A percentile compares a stretch with the other conserved stretches of the same genome.
These are phyloP conservation scores for Spheniscus mendiculus DNA, from an alignment of 2,113 vertebrate genomes.

Conservation along the genomic window DNA sequence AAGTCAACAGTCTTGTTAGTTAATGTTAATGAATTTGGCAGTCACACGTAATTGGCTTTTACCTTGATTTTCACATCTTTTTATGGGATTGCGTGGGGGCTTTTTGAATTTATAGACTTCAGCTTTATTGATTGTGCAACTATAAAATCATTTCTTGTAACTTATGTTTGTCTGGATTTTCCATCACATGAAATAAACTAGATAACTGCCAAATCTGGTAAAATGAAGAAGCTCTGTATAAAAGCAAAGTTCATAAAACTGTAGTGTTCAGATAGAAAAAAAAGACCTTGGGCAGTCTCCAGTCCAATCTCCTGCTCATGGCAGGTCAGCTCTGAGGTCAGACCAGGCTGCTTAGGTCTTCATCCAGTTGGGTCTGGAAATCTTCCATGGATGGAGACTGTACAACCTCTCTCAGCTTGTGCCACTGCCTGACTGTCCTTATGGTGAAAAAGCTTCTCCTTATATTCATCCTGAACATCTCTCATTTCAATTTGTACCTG, in stretches of 20 bases:
- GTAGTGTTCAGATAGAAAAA: not conserved
- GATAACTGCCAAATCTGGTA: not conserved
- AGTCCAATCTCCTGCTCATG: not conserved
- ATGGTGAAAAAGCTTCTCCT: not conserved
- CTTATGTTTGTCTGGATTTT: not conserved
- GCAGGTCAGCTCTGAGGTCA: not conserved
- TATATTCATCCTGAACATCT: not conserved
- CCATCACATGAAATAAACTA: not conserved
- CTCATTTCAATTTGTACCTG: not conserved
- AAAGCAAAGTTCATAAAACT: not conserved
- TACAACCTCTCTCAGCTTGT: not conserved
- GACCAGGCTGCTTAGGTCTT: not conserved
- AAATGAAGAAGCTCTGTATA: not conserved
- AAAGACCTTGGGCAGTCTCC: not conserved
- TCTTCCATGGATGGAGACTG: not conserved
- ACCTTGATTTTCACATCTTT: slow-evolving; percentile 4
- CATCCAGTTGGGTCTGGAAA: not conserved
- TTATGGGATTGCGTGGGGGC: not conserved
- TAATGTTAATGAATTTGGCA: slow-evolving; percentile 27
- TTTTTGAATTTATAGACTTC: not conserved
- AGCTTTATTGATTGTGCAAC: not conserved
- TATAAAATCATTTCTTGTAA: not conserved
- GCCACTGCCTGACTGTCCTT: not conserved
- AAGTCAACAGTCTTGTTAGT: slow-evolving; percentile 26
- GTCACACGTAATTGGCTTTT: not conserved